Evolutionary conservation across 1,140 invertebrate genomes (phyloP), one percentile per base, ranked within the genome.

Genomic region (Zaprionus ornatus): DNA sequence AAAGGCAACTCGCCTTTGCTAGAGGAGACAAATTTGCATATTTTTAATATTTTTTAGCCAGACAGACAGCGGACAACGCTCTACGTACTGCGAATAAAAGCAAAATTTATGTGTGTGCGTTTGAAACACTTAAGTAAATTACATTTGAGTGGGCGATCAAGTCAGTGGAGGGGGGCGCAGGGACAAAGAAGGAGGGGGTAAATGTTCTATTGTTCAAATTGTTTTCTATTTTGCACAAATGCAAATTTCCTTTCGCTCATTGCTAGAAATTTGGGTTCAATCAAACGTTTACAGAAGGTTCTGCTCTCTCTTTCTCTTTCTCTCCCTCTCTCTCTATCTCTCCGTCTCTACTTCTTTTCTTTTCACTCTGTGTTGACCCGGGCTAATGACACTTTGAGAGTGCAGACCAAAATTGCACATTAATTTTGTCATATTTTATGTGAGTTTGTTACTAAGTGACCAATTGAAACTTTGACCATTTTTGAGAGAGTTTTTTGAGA

Each of bases 121-220:
- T 81, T 70, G 77, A 90, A 86, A 87, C 84, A 88, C 85, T 88
- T 85, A 88, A 88, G 66, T 68, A 88, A 90, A 88, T 88, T 88
- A 88, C 83, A 77, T 90, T 88, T 75, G 64, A 63, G 72, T 78
- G 75, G 78, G 74, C 50, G 42, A 21, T 23, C 19, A 23, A 23
- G 45, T n/a, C n/a, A 23, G 0, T n/a, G 19, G 45, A 32, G 29
- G 17, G 63, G n/a, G 45, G n/a, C 19, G 4, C 12, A 13, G 35
- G 21, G 17, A 21, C 13, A 21, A 21, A 4, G 40, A 17, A 13
- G 7, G 27, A 15, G 12, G 29, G 50, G 32, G 3, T 27, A n/a
- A 27, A 25, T 25, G 55, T 6, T 68, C 27, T 66, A 68, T 74
- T 55, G 35, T 62, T 57, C 23, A 72, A 76, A 72, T 72, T 72